phyloP scores from a whole-genome alignment of 2,888 invertebrate species.

The Palloptera scutellata region DNA sequence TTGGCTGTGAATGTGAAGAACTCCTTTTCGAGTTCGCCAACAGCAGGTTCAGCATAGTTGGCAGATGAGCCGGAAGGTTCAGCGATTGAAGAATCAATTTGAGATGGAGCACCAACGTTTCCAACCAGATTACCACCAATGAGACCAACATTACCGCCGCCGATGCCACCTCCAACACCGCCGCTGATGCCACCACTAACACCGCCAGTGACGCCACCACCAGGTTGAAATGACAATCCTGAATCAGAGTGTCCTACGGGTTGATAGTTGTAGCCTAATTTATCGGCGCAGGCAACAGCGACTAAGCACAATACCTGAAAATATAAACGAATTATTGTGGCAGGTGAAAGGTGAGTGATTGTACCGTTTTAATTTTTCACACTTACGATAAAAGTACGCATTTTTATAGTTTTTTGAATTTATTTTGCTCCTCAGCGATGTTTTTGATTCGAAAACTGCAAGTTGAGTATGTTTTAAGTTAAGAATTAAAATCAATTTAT shows the following conservation, averaged over 20 bases:
- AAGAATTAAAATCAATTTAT: background rate
- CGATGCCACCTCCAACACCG: slow-evolving; percentile 2
- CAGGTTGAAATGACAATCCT: background rate
- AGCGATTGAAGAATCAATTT: slow-evolving; percentile 14
- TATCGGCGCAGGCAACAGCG: slow-evolving; percentile 52
- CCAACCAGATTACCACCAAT: background rate
- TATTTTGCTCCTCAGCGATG: background rate
- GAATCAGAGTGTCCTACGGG: slow-evolving; percentile 32
- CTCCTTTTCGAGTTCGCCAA: slow-evolving; percentile 38
- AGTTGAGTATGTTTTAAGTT: slow-evolving; percentile 27
- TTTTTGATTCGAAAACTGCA: slow-evolving; percentile 27
- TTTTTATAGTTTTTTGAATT: slow-evolving; percentile 38
- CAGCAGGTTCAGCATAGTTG: slow-evolving; percentile 31
- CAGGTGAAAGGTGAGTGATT: background rate
- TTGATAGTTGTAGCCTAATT: slow-evolving; percentile 55
- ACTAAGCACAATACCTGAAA: slow-evolving; percentile 46
- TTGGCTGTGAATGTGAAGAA: slow-evolving; percentile 39
- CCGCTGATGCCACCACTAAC: slow-evolving; percentile 9
- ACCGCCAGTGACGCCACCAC: slow-evolving; percentile 13
- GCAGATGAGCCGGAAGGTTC: background rate
- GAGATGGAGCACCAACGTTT: slow-evolving; percentile 7
- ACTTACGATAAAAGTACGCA: slow-evolving; percentile 53
- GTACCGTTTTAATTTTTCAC: background rate
- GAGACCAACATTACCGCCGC: slow-evolving; percentile 12
- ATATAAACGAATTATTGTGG: background rate